A percentile compares a stretch with the other conserved stretches of the same genome.
Evolutionary conservation across 2,797 vertebrate species (phyloP).

Genomic region (Hyperoplus lanceolatus): DNA sequence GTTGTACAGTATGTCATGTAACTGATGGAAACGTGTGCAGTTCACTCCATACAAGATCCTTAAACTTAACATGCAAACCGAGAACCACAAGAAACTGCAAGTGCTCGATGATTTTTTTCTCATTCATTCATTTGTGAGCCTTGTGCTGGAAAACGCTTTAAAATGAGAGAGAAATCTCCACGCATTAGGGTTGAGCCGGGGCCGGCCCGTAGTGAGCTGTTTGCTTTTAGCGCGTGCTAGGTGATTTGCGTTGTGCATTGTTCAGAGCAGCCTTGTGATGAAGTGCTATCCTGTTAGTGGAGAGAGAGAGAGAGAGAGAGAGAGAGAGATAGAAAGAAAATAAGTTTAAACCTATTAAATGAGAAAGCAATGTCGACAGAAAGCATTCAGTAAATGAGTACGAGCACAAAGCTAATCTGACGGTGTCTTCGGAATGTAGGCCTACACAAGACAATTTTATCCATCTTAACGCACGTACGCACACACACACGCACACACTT

Average conservation of each 20-base stretch:
- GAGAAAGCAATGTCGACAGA: conserved; percentile 6
- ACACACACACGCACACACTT: not conserved
- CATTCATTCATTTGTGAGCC: not conserved
- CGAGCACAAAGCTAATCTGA: conserved; percentile 16
- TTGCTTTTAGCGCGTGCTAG: not conserved
- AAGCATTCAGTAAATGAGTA: not conserved
- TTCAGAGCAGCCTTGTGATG: not conserved
- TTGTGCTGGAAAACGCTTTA: too few relatives aligned
- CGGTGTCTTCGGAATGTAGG: conserved; percentile 20
- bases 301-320: not conserved
- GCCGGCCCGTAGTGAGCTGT: too few relatives aligned
- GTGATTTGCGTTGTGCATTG: not conserved
- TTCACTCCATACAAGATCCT: too few relatives aligned
- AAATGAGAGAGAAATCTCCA: too few relatives aligned
- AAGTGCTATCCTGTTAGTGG: not conserved
- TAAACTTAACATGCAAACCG: too few relatives aligned
- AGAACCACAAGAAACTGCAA: too few relatives aligned
- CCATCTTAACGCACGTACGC: conserved; percentile 15
- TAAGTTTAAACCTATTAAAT: not conserved
- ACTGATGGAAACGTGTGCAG: too few relatives aligned
- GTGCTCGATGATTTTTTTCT: not conserved
- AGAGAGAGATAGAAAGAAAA: not conserved
- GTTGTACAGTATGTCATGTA: too few relatives aligned
- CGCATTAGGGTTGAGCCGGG: too few relatives aligned
- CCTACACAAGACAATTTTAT: conserved; percentile 23